These are phyloP conservation scores for Drosophila maculinotata DNA, from an alignment of 2,888 invertebrate genomes.

Conservation along the genomic window DNA sequence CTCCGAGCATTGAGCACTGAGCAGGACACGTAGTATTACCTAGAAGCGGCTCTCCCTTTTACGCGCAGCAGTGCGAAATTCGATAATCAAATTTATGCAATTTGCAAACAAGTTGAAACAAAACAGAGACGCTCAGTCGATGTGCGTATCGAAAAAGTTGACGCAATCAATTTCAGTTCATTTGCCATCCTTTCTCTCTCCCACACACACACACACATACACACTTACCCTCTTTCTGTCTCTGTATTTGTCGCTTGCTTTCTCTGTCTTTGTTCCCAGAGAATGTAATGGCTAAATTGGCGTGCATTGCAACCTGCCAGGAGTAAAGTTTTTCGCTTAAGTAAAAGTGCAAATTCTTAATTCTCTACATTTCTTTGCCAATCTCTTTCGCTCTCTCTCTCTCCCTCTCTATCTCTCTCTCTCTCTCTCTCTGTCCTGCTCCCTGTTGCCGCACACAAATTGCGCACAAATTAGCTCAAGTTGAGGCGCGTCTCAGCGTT, in stretches of 20 bases:
- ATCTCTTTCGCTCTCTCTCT: background rate
- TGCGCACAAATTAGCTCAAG: conserved; percentile 75
- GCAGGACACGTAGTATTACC: conserved; percentile 28
- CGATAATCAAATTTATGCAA: conserved; percentile 73
- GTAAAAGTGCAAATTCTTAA: conserved; percentile 75
- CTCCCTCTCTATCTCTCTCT: background rate
- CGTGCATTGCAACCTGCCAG: conserved; percentile 69
- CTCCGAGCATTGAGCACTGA: background rate
- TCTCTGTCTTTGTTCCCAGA: conserved; percentile 14
- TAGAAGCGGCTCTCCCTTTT: conserved; percentile 1
- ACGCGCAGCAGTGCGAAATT: conserved; percentile 30
- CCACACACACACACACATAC: conserved; percentile 4
- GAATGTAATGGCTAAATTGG: conserved; percentile 61
- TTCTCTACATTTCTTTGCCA: conserved; percentile 26
- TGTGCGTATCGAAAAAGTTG: conserved; percentile 62
- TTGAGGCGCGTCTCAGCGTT: conserved; percentile 74
- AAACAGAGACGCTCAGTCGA: conserved; percentile 33
- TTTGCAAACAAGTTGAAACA: conserved; percentile 68
- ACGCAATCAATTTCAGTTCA: conserved; percentile 69
- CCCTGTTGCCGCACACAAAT: conserved; percentile 58
- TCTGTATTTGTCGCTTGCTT: conserved; percentile 2
- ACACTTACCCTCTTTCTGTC: background rate
- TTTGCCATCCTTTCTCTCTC: conserved; percentile 25
- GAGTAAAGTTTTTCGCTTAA: conserved; percentile 73
- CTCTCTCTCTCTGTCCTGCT: conserved; percentile 8